These are phyloP conservation scores for Rotaria sp. DNA, from an alignment of 2,888 invertebrate genomes.

Conservation along the genomic window DNA sequence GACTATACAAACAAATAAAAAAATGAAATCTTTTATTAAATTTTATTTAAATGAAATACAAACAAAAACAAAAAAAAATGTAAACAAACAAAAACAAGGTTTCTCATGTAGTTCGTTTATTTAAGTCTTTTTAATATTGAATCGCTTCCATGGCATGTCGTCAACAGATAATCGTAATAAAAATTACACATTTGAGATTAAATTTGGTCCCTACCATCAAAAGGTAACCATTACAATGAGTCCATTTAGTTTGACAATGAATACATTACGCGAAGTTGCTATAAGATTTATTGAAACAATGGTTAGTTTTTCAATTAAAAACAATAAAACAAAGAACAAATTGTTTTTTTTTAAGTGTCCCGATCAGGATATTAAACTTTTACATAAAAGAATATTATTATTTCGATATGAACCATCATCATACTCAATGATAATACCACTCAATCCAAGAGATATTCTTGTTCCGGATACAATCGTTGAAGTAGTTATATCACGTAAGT, in stretches of 20 bases:
- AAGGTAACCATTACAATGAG: conserved; percentile 4
- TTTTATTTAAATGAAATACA: too few relatives aligned
- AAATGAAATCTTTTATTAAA: background rate
- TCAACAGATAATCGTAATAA: background rate
- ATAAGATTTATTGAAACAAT: conserved; percentile 21
- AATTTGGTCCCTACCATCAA: conserved; percentile 25
- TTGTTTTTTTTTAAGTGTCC: background rate
- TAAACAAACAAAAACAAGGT: background rate
- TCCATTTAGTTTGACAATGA: background rate
- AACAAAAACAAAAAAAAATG: background rate
- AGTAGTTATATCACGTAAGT: conserved; percentile 30
- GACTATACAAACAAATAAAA: background rate
- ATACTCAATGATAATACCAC: conserved; percentile 12
- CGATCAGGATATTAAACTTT: background rate
- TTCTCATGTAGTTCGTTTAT: background rate
- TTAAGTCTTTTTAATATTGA: background rate
- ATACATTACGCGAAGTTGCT: background rate
- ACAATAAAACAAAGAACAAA: background rate
- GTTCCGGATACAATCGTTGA: background rate
- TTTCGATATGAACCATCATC: conserved; percentile 16
- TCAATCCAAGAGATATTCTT: conserved; percentile 6
- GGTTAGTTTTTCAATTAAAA: background rate
- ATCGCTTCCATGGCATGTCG: background rate
- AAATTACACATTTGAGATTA: conserved; percentile 25
- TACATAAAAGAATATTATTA: conserved; percentile 19